Conservation (phyloP, 2,113 vertebrate genomes). For the Acanthisitta chloris region DNA sequence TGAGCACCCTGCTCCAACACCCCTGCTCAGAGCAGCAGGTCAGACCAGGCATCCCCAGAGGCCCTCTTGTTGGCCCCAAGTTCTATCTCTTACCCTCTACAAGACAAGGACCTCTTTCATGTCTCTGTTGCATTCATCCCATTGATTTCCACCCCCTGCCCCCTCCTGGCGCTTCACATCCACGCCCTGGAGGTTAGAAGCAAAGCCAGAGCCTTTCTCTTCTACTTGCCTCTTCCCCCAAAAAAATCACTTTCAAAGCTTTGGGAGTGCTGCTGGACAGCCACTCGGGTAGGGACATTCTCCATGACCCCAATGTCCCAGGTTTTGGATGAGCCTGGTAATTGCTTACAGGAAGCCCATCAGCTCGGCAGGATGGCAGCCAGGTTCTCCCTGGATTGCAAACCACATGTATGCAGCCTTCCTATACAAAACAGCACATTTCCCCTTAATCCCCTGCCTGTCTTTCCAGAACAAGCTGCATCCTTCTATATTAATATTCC, state of each 20-base stretch:
- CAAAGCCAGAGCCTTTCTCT: not conserved
- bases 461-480: not conserved
- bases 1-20: accelerated
- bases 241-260: not conserved
- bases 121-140: not conserved
- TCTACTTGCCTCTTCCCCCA: not conserved
- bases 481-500: constrained; percentile 30
- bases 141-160: not conserved
- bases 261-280: not conserved
- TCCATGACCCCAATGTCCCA: accelerated
- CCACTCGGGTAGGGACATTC: not conserved
- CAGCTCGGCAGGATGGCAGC: not conserved
- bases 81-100: not conserved
- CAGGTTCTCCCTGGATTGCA: not conserved
- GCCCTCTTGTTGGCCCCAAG: not conserved
- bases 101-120: not conserved
- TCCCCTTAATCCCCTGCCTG: not conserved
- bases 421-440: not conserved
- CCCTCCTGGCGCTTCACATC: not conserved
- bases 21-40: not conserved
- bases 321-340: not conserved
- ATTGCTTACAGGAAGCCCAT: not conserved
- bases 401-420: not conserved
- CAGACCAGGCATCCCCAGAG: not conserved
- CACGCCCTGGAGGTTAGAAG: accelerated